These are phyloP conservation scores for Parotocinclus haroldoi DNA, from an alignment of 2,797 vertebrate species.

Conservation along the genomic window DNA sequence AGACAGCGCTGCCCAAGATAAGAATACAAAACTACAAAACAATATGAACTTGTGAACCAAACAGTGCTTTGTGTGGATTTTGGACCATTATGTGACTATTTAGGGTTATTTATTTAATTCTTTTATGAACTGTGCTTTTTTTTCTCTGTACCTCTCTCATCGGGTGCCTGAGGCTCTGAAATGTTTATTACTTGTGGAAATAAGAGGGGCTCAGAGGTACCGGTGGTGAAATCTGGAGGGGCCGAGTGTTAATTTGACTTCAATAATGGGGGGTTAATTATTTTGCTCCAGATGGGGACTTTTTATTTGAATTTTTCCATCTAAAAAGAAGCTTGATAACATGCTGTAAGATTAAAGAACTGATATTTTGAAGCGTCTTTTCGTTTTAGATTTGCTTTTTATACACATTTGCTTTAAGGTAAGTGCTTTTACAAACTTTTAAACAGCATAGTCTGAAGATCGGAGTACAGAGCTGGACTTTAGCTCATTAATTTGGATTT, in stretches of 20 bases:
- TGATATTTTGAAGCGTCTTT: too few relatives aligned
- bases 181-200: conserved; percentile 59
- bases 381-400: too few relatives aligned
- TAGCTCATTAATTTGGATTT: too few relatives aligned
- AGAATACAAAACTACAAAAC: too few relatives aligned
- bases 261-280: conserved; percentile 55
- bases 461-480: too few relatives aligned
- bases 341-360: background rate
- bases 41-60: too few relatives aligned
- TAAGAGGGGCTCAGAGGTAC: conserved; percentile 42
- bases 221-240: conserved; percentile 38
- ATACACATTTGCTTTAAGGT: too few relatives aligned
- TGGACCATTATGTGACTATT: too few relatives aligned
- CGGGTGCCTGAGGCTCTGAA: conserved; percentile 45
- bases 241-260: conserved; percentile 51
- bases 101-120: conserved; percentile 5
- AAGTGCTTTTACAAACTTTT: too few relatives aligned
- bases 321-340: conserved; percentile 31
- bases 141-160: conserved; percentile 13
- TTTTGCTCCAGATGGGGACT: conserved; percentile 49
- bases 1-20: too few relatives aligned
- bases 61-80: too few relatives aligned
- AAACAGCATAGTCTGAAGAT: too few relatives aligned
- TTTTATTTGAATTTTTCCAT: conserved; percentile 31
- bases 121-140: conserved; percentile 32